Evolutionary conservation across 1,140 invertebrate genomes (phyloP).

Genomic region (Bathynomus jamesi): DNA sequence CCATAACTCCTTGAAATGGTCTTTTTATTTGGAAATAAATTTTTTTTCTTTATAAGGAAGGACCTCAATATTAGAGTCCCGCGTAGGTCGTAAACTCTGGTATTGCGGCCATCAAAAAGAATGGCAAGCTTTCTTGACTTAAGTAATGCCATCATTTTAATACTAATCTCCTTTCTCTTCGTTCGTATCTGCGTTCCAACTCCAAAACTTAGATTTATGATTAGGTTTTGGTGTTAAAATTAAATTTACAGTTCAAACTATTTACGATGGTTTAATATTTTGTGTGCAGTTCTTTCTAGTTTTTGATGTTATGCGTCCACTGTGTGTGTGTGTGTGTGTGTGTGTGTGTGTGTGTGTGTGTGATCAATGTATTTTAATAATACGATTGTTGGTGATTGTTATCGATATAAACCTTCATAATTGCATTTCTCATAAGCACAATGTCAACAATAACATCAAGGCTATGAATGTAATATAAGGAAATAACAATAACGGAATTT

Average conservation of each 20-base stretch:
- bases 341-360: background rate
- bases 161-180: background rate
- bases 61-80: background rate
- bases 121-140: background rate
- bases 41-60: background rate
- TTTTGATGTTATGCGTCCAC: too few relatives aligned
- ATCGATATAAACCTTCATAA: too few relatives aligned
- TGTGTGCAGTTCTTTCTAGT: background rate
- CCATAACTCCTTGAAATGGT: background rate
- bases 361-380: background rate
- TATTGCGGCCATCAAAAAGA: background rate
- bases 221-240: background rate
- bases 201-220: background rate
- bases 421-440: too few relatives aligned
- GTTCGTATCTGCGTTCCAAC: background rate
- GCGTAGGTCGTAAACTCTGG: background rate
- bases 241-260: background rate
- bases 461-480: background rate
- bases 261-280: background rate
- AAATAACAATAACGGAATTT: background rate
- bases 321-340: too few relatives aligned
- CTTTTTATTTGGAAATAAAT: slow-evolving; percentile 1
- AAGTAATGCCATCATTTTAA: background rate
- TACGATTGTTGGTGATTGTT: too few relatives aligned
- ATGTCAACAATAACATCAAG: background rate